Evolutionary conservation across 2,888 invertebrate species (phyloP).

Genomic region (Pherbina coryleti): DNA sequence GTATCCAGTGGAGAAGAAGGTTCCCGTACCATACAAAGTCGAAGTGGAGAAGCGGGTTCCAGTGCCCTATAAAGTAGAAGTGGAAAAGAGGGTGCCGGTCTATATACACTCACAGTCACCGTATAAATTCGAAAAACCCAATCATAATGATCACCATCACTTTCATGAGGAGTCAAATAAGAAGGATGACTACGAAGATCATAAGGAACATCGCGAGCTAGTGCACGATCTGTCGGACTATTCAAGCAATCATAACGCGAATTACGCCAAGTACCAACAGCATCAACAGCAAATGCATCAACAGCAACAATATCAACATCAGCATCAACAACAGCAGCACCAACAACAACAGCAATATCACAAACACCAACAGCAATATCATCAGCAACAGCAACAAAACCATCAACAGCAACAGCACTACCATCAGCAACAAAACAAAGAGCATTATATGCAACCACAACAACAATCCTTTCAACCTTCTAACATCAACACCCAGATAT

Average conservation of each 20-base stretch:
- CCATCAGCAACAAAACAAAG: background rate
- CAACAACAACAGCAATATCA: conserved; percentile 1
- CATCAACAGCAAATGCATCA: conserved; percentile 1
- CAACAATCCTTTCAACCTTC: conserved; percentile 11
- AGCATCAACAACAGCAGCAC: background rate
- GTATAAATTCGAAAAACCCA: conserved; percentile 61
- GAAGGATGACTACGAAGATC: conserved; percentile 33
- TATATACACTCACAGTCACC: conserved; percentile 65
- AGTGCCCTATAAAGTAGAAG: conserved; percentile 56
- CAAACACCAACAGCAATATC: conserved; percentile 31
- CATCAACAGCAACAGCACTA: conserved; percentile 14
- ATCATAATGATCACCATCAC: conserved; percentile 28
- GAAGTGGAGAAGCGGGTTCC: conserved; percentile 68
- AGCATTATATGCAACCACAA: background rate
- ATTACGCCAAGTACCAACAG: conserved; percentile 43
- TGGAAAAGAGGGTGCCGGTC: conserved; percentile 69
- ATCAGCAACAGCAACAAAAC: background rate
- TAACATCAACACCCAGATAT: conserved; percentile 26
- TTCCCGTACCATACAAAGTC: conserved; percentile 61
- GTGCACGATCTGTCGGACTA: conserved; percentile 50
- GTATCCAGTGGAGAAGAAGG: conserved; percentile 66
- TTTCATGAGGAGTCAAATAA: conserved; percentile 19
- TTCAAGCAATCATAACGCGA: conserved; percentile 50
- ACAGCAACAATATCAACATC: background rate
- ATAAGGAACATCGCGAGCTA: conserved; percentile 7